Percentiles rank a stretch among this genome's conserved stretches.
Evolutionary conservation across 2,113 vertebrate genomes (phyloP).

Genomic region (Triplophysa rosa): DNA sequence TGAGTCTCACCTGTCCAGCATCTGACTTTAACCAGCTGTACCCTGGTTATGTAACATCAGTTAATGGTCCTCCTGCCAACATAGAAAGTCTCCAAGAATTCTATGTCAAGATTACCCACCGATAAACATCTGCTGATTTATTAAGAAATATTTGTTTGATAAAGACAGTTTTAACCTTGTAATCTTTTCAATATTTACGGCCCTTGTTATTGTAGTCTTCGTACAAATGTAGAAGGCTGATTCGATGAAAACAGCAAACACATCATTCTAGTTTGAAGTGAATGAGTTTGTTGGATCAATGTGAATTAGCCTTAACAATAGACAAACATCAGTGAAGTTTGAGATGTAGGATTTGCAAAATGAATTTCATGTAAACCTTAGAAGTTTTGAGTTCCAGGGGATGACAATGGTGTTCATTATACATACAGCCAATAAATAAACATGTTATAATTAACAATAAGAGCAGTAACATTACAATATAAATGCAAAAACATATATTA

Average conservation of each 20-base stretch:
- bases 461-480: not conserved
- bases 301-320: not conserved
- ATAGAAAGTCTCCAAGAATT: conserved; percentile 58
- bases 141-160: not conserved
- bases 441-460: not conserved
- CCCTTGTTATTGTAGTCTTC: too few species aligned
- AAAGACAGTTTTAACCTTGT: not conserved
- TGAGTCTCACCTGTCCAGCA: not conserved
- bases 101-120: conserved; percentile 55
- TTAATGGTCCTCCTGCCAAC: conserved; percentile 68
- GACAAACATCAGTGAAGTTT: too few species aligned
- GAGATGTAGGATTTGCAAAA: too few species aligned
- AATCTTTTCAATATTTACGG: not conserved
- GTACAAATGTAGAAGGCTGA: too few species aligned
- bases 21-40: conserved; percentile 62
- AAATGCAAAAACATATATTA: too few species aligned
- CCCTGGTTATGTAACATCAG: conserved; percentile 74
- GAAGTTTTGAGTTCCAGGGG: too few species aligned
- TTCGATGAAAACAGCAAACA: too few species aligned
- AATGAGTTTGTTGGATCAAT: too few species aligned
- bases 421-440: not conserved
- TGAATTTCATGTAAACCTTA: too few species aligned
- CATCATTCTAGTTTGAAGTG: too few species aligned
- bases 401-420: not conserved
- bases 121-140: not conserved